phyloP scores from a whole-genome alignment of 2,113 vertebrate species.

The Herpetotheres cachinnans region DNA sequence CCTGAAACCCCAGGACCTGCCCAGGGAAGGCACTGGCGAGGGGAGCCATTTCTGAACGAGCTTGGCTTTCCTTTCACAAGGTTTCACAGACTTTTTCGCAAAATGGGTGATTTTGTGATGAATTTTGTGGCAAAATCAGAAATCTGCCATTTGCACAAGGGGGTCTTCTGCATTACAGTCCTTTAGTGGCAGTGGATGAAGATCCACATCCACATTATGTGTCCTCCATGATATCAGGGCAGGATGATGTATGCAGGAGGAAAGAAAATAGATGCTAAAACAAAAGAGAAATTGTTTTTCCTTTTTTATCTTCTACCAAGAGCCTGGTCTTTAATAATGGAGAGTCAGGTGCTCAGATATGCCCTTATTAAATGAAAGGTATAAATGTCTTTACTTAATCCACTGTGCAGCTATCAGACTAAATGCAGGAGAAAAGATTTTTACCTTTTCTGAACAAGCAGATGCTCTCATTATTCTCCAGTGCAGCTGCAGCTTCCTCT shows the following conservation, averaged over 20 bases:
- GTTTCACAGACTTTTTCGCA: not conserved
- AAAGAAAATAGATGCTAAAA: not conserved
- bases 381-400: slow-evolving; percentile 20
- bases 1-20: rapidly evolving
- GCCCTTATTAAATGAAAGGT: slow-evolving; percentile 1
- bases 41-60: not conserved
- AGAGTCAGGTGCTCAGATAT: not conserved
- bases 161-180: rapidly evolving
- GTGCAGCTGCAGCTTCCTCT: slow-evolving; percentile 22
- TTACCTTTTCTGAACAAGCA: not conserved
- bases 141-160: not conserved
- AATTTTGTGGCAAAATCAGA: not conserved
- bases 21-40: rapidly evolving
- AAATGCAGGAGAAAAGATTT: not conserved
- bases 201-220: not conserved
- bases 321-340: not conserved
- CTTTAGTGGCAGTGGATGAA: not conserved
- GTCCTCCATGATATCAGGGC: not conserved
- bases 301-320: not conserved
- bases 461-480: not conserved
- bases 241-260: not conserved
- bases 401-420: not conserved
- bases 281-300: not conserved
- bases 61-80: not conserved
- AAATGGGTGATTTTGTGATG: not conserved